Evolutionary conservation across 2,888 invertebrate species (phyloP).

Genomic region (Cosmia trapezina): DNA sequence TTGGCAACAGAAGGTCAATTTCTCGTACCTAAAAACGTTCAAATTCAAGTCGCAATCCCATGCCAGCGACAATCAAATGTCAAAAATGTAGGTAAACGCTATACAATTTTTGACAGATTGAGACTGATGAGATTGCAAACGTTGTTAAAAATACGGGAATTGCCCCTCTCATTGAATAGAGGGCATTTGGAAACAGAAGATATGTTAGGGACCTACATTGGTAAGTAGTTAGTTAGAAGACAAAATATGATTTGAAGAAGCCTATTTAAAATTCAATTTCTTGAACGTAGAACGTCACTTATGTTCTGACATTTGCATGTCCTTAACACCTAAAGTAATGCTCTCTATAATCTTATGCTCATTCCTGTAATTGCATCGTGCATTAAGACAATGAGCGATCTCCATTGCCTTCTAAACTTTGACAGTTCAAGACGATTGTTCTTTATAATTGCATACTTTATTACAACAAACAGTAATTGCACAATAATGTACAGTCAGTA

Average conservation of each 20-base stretch:
- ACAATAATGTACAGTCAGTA: conserved; percentile 37
- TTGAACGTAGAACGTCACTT: not conserved
- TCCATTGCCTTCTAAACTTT: conserved; percentile 64
- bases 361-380: conserved; percentile 55
- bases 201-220: too few species aligned
- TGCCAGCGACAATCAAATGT: too few species aligned
- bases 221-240: too few species aligned
- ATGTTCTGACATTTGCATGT: conserved; percentile 31
- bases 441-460: conserved; percentile 64
- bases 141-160: too few species aligned
- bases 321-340: conserved; percentile 30
- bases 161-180: too few species aligned
- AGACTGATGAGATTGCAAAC: too few species aligned
- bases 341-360: conserved; percentile 51
- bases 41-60: too few species aligned
- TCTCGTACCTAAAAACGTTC: too few species aligned
- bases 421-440: conserved; percentile 68
- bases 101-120: too few species aligned
- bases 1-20: not conserved
- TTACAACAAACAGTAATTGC: conserved; percentile 46
- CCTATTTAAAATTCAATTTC: not conserved
- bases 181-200: not conserved
- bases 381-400: conserved; percentile 63
- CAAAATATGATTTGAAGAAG: not conserved
- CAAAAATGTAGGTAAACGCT: too few species aligned